Evolutionary conservation across 2,888 invertebrate genomes (phyloP), one percentile per base, ranked within the genome.

Genomic region (Agrochola litura): DNA sequence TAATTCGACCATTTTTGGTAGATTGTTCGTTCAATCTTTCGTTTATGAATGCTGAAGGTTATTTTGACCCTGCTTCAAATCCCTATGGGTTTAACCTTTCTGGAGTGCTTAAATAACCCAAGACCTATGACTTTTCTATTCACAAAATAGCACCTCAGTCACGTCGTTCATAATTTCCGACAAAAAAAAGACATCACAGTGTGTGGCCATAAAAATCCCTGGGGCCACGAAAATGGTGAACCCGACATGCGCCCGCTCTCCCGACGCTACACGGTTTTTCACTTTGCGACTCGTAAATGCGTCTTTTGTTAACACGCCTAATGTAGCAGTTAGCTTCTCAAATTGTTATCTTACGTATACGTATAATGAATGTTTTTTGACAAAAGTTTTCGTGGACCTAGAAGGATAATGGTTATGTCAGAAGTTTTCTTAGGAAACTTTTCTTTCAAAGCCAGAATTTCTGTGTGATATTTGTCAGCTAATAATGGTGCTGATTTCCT

Each of bases 301-400:
- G 93, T 90, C 95, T 95, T 95, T 95, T 95, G 95, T 95, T 95
- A 95, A 94, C 95, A 94, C 90, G 90, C 88, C 90, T 92, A 92
- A 92, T 91, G 93, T 91, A 84, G 77, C 90, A 89, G 92, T 93
- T 93, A 92, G 92, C 92, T 92, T 92, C 92, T 91, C 89, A 92
- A 92, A 90, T 91, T 83, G 88, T 87, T 89, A 88, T 87, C 84
- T 88, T 87, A 88, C 81, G 30, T 77, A 70, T 79, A 75, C 67
- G 56, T 84, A 78, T 79, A 82, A 83, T 81, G 66, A 79, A 83
- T 79, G 75, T 76, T 81, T 82, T 76, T 82, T 73, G 77, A 76
- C 49, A 78, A 83, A 88, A 83, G 63, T 85, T 82, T 80, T 78
- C n/a, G 71, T 41, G 6, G 25, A 66, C 71, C 65, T 73, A 63